phyloP scores from a whole-genome alignment of 2,797 vertebrate genomes.

The Carapus acus region DNA sequence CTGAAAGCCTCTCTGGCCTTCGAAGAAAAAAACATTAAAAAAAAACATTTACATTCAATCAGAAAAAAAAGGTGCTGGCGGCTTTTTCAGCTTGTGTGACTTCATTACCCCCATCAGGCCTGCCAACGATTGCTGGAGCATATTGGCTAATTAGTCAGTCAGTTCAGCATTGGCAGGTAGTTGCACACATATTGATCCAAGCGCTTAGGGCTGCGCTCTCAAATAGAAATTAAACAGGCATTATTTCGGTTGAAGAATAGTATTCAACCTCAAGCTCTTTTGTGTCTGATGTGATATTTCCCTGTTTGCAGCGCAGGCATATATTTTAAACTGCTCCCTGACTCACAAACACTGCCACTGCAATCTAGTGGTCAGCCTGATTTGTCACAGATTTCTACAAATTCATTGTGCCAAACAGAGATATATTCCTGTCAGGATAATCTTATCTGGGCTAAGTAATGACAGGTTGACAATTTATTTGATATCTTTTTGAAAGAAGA shows the following conservation, averaged over 20 bases:
- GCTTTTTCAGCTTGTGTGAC: constrained; percentile 45
- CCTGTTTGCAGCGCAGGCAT: constrained; percentile 34
- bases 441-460: background rate
- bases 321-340: constrained; percentile 21
- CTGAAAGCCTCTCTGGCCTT: constrained; percentile 33
- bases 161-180: constrained; percentile 70
- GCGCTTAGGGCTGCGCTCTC: constrained; percentile 58
- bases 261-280: constrained; percentile 31
- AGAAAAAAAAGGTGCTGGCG: constrained; percentile 42
- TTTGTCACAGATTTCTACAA: constrained; percentile 15
- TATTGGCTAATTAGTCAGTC: constrained; percentile 72
- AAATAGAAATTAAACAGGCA: constrained; percentile 69
- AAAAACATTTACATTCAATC: constrained; percentile 39
- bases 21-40: too few species aligned
- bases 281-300: constrained; percentile 23
- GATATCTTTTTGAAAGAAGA: background rate
- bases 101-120: constrained; percentile 62
- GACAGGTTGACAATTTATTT: background rate
- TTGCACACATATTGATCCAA: constrained; percentile 68
- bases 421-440: background rate
- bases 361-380: background rate
- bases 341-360: constrained; percentile 16
- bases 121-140: constrained; percentile 50
- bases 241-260: constrained; percentile 47
- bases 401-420: background rate